These are phyloP conservation scores for Coilia nasus DNA, from an alignment of 2,797 vertebrate genomes.

Conservation along the genomic window DNA sequence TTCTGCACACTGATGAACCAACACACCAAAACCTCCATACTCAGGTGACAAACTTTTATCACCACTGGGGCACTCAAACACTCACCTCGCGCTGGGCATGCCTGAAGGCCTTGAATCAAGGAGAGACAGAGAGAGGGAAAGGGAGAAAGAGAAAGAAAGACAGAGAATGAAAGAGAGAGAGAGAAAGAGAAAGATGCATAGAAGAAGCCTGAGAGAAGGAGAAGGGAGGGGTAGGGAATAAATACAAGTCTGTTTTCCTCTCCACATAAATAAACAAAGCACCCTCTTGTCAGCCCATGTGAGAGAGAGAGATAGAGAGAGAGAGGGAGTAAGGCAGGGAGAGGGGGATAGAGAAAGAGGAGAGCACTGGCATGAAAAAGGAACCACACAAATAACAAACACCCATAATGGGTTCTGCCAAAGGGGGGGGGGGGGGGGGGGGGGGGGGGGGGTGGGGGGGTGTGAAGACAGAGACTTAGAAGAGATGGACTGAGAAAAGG, in stretches of 20 bases:
- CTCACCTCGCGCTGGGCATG: not conserved
- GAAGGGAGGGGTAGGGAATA: slow-evolving; percentile 56
- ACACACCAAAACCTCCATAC: not conserved
- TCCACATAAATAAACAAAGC: slow-evolving; percentile 72
- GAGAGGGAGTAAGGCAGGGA: slow-evolving; percentile 15
- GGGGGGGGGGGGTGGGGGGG: not conserved
- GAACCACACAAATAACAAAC: slow-evolving; percentile 15
- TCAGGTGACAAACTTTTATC: not conserved
- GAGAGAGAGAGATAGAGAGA: slow-evolving; percentile 43
- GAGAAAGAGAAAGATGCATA: slow-evolving; percentile 20
- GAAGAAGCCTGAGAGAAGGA: slow-evolving; percentile 41
- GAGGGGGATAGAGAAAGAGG: slow-evolving; percentile 45
- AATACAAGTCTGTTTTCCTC: slow-evolving; percentile 65
- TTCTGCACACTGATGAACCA: not conserved
- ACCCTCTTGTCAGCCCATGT: slow-evolving; percentile 65
- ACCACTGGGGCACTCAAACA: not conserved
- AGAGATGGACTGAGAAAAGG: not conserved
- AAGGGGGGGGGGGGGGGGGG: not conserved
- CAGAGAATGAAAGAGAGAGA: slow-evolving; percentile 40
- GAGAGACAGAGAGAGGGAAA: not conserved
- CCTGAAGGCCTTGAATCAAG: not conserved
- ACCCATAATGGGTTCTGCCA: not conserved
- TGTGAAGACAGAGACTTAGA: not conserved
- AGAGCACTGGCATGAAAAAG: not conserved
- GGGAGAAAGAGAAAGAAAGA: not conserved